Evolutionary conservation across 2,797 vertebrate species (phyloP).

Genomic region (Enteromius anoplus): DNA sequence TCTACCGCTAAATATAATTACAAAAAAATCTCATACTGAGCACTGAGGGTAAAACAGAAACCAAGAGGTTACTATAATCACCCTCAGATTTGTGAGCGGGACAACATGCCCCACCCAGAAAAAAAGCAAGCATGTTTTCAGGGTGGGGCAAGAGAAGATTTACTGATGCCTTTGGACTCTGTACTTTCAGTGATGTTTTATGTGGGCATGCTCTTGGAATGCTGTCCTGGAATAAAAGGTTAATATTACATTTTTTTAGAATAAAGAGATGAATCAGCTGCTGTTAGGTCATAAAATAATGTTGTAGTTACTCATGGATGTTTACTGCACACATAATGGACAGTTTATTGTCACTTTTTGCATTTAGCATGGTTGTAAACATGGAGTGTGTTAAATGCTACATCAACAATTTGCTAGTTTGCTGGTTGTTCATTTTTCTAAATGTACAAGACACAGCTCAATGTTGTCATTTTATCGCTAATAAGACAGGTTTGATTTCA

Average conservation of each 20-base stretch:
- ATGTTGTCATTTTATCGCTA: not conserved
- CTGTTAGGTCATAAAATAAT: not conserved
- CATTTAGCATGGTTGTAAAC: not conserved
- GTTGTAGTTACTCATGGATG: not conserved
- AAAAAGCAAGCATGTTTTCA: conserved; percentile 33
- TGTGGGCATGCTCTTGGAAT: conserved; percentile 18
- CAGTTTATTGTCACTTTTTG: not conserved
- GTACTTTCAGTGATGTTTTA: conserved; percentile 34
- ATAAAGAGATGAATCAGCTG: not conserved
- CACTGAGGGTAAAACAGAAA: conserved; percentile 29
- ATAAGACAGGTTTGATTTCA: not conserved
- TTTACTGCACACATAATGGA: not conserved
- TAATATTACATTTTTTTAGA: not conserved
- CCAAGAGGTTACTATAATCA: conserved; percentile 37
- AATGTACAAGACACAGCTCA: not conserved
- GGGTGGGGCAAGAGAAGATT: conserved; percentile 39
- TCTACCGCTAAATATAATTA: conserved; percentile 9
- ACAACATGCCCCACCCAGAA: conserved; percentile 34
- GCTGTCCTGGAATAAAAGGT: conserved; percentile 2
- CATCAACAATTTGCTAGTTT: not conserved
- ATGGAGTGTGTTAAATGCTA: not conserved
- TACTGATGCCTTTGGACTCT: conserved; percentile 48
- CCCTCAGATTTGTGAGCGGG: conserved; percentile 18
- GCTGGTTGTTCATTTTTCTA: no score
- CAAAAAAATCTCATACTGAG: not conserved